A percentile compares a stretch with the other conserved stretches of the same genome.
These are phyloP conservation scores for Threskiornis aethiopicus DNA, from an alignment of 2,797 vertebrate genomes.

Conservation along the genomic window DNA sequence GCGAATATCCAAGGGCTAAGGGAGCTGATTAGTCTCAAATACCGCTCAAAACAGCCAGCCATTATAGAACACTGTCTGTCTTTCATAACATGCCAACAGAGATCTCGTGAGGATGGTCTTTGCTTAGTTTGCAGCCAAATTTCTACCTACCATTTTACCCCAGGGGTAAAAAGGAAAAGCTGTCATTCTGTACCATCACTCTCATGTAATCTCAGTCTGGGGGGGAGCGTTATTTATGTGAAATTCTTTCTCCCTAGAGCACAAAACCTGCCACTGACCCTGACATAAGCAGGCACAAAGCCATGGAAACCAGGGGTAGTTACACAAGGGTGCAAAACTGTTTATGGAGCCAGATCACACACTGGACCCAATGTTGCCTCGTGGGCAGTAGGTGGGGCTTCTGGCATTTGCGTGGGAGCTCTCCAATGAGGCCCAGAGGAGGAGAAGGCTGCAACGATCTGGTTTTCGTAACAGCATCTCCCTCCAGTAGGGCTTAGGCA, in stretches of 20 bases:
- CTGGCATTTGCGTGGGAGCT: background rate
- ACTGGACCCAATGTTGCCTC: background rate
- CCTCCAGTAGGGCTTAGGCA: background rate
- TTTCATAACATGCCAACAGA: constrained; percentile 38
- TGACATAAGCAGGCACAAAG: background rate
- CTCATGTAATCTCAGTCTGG: background rate
- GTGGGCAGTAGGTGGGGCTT: constrained; percentile 6
- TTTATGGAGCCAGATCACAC: background rate
- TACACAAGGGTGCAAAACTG: background rate
- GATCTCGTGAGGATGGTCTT: background rate
- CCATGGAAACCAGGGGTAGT: background rate
- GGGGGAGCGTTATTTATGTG: rapidly evolving
- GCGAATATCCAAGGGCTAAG: constrained; percentile 9
- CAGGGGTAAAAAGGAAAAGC: background rate
- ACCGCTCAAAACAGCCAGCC: background rate
- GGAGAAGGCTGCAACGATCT: background rate
- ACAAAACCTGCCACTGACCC: background rate
- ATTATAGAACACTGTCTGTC: constrained; percentile 14
- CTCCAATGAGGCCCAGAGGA: background rate
- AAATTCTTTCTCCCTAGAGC: background rate
- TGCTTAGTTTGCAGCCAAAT: background rate
- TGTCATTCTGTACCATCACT: background rate
- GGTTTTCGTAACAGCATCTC: background rate
- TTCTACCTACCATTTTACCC: background rate
- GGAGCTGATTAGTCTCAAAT: constrained; percentile 21